Evolutionary conservation across 2,888 invertebrate species (phyloP).

Genomic region (Dicyrtoma fusca): DNA sequence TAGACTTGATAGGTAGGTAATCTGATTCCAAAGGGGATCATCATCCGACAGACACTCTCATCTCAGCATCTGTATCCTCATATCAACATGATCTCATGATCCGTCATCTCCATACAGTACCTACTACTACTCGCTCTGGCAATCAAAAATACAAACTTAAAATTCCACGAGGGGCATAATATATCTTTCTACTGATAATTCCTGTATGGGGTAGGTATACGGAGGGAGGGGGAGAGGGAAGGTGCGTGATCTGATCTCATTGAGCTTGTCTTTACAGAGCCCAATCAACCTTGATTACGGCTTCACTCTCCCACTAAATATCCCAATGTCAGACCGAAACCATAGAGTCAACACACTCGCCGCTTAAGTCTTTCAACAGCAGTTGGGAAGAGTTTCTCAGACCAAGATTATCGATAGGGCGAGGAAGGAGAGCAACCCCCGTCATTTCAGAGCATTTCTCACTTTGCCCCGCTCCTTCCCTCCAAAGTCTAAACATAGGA

Average conservation of each 20-base stretch:
- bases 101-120: conserved; percentile 33
- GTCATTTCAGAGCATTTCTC: not conserved
- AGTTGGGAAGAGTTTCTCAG: too few species aligned
- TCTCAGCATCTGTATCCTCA: not conserved
- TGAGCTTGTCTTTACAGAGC: conserved; percentile 16
- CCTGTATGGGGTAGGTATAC: not conserved
- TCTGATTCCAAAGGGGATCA: conserved; percentile 15
- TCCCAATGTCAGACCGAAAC: conserved; percentile 1
- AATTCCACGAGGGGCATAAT: not conserved
- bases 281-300: conserved; percentile 28
- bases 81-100: conserved; percentile 17
- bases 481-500: not conserved
- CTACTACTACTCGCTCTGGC: conserved; percentile 10
- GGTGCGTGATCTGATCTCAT: conserved; percentile 34
- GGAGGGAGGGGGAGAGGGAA: not conserved
- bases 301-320: conserved; percentile 18
- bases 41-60: not conserved
- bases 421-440: too few species aligned
- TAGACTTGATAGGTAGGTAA: conserved; percentile 11
- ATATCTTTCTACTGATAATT: not conserved
- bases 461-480: not conserved
- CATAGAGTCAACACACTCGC: conserved; percentile 14
- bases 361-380: not conserved
- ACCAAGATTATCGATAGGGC: too few species aligned
- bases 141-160: conserved; percentile 11